Evolutionary conservation across 2,888 invertebrate genomes (phyloP).

Genomic region (Fissipunctia ypsillon): DNA sequence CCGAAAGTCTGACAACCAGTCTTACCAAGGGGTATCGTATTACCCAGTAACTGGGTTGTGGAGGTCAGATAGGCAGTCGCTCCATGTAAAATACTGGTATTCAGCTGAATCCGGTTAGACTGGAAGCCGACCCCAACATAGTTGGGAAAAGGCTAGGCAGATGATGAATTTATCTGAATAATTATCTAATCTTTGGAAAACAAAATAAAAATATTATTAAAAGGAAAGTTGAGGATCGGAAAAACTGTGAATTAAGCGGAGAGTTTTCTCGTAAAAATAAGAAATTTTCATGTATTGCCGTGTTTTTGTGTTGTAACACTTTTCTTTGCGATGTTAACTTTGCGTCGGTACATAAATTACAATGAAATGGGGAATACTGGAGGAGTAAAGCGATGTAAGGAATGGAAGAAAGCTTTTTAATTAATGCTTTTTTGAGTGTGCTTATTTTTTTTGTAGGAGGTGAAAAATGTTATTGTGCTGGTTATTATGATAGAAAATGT

Average conservation of each 20-base stretch:
- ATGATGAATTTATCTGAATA: too few species aligned
- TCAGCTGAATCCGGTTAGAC: too few species aligned
- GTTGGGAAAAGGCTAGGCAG: too few species aligned
- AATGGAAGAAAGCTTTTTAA: slow-evolving; percentile 52
- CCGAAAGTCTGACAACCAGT: too few species aligned
- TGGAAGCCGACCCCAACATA: too few species aligned
- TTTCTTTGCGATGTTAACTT: slow-evolving; percentile 55
- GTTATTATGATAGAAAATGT: slow-evolving; percentile 1
- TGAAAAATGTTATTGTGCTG: slow-evolving; percentile 27
- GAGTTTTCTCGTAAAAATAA: slow-evolving; percentile 60
- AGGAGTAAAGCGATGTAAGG: slow-evolving; percentile 35
- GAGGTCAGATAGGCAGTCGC: too few species aligned
- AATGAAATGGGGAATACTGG: slow-evolving; percentile 36
- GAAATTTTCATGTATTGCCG: slow-evolving; percentile 41
- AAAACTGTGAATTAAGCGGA: slow-evolving; percentile 39
- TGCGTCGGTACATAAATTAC: slow-evolving; percentile 57
- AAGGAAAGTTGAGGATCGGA: slow-evolving; percentile 62
- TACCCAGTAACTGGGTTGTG: too few species aligned
- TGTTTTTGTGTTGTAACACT: slow-evolving; percentile 55
- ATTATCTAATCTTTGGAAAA: slow-evolving; percentile 52
- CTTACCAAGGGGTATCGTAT: too few species aligned
- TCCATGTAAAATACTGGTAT: too few species aligned
- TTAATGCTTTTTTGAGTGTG: slow-evolving; percentile 36
- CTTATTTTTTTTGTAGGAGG: slow-evolving; percentile 17
- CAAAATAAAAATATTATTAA: slow-evolving; percentile 46